Evolutionary conservation across 2,113 vertebrate species (phyloP), one percentile per base, ranked within the genome.

Genomic region (Columba livia): DNA sequence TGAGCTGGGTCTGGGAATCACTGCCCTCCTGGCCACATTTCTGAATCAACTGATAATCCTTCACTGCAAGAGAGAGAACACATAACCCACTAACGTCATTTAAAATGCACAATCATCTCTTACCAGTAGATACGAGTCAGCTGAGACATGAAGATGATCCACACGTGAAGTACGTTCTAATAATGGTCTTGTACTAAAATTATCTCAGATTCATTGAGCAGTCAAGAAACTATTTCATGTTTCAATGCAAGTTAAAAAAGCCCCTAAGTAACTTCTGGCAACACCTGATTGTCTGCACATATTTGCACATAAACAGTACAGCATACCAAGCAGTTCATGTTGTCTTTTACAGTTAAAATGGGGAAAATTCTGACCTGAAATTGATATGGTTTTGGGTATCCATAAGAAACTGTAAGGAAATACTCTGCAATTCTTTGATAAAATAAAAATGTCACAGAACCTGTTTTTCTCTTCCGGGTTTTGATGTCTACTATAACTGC

Each of bases 401-500:
- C 19, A 1, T 25, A 64, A 66, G 12, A 86, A 72, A 67, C 32
- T 72, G 54, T 4, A 88, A 94, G 84, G 65, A 81, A 90, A 75
- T 28, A 80, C 60, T 44, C 31, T 38, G 23, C 9, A 34, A 91
- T 92, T 93, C 64, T 87, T 77, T 82, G 70, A 94, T 88, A 90
- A 86, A 86, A 94, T 47, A 91, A 90, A 66, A 79, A 83, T 50
- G 93, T 19, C 93, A 88, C 74, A 48, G 71, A 67, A 99, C 99
- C 99, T 96, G 99, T 99, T 98, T 99, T 99, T 79, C 99, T 98
- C 96, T 99, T 99, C 61, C 99, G 98, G 15, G 99, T 99, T 98
- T 99, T 99, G 67, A 99, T 98, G 71, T 99, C 99, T 12, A 99
- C 99, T 38, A 99, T 98, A 34, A 99, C 99, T 15, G 99, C 99